Percentiles rank a stretch among this genome's conserved stretches.
phyloP scores from a whole-genome alignment of 2,113 vertebrate species.

The Artemisiospiza belli region DNA sequence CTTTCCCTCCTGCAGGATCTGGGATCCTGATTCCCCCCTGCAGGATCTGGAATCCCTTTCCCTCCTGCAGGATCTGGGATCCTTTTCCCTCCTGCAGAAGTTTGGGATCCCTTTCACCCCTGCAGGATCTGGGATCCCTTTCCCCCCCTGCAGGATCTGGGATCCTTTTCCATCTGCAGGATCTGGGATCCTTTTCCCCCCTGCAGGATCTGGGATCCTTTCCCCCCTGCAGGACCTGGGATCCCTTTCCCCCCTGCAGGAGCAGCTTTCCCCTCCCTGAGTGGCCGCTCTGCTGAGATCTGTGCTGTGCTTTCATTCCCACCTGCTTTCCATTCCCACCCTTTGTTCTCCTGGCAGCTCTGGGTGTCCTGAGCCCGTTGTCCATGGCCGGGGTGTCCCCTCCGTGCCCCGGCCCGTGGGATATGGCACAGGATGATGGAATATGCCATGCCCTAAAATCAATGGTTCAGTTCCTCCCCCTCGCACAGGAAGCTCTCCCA shows the following conservation, averaged over 20 bases:
- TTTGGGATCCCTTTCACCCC: no score
- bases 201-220: no score
- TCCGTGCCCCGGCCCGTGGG: not conserved
- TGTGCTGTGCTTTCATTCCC: not conserved
- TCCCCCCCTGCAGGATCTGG: no score
- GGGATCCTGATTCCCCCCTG: not conserved
- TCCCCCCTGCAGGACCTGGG: not conserved
- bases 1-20: no score
- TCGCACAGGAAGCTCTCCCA: not conserved
- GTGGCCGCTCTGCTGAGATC: not conserved
- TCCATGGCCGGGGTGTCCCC: not conserved
- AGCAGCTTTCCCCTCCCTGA: not conserved
- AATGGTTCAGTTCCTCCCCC: not conserved
- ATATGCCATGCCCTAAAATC: conserved; percentile 41
- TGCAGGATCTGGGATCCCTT: no score
- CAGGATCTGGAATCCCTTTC: not conserved
- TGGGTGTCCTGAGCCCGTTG: not conserved
- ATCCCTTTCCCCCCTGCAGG: not conserved
- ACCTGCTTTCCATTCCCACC: not conserved
- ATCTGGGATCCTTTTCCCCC: no score
- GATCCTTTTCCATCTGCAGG: no score
- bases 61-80: not conserved
- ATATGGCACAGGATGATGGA: conserved; percentile 68
- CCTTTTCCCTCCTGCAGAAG: not conserved
- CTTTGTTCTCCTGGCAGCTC: not conserved